Evolutionary conservation across 2,113 vertebrate genomes (phyloP).

Genomic region (Cathartes aura): DNA sequence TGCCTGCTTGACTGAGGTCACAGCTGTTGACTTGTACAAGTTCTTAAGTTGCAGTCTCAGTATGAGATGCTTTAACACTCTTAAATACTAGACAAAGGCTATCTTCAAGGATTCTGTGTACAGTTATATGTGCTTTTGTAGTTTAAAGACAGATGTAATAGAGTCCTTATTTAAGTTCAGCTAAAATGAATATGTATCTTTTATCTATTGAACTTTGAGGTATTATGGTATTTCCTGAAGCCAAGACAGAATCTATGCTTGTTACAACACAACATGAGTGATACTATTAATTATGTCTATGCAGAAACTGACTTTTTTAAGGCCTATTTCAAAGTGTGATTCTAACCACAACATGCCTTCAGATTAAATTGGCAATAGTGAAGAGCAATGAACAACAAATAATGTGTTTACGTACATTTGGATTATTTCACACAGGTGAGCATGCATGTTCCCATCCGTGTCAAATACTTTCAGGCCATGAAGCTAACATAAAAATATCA

Average conservation of each 20-base stretch:
- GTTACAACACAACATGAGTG: background rate
- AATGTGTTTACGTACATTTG: background rate
- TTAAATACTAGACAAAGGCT: conserved; percentile 26
- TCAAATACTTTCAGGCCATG: background rate
- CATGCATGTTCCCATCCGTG: accelerated
- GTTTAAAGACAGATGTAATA: background rate
- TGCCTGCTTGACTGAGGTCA: conserved; percentile 87
- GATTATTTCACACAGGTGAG: background rate
- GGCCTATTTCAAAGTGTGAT: background rate
- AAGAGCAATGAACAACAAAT: background rate
- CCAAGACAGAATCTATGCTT: background rate
- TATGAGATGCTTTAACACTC: conserved; percentile 19
- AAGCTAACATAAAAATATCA: background rate
- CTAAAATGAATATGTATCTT: background rate
- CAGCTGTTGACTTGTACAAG: conserved; percentile 84
- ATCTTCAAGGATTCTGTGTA: conserved; percentile 11
- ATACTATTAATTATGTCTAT: background rate
- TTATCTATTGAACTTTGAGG: background rate
- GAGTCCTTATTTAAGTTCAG: background rate
- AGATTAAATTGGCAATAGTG: background rate
- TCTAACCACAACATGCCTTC: background rate
- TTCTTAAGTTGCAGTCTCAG: conserved; percentile 49
- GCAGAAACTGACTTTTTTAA: background rate
- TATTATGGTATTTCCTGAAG: background rate
- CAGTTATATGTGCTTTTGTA: background rate